phyloP scores from a whole-genome alignment of 2,888 invertebrate genomes.

The Dynastes tityus region DNA sequence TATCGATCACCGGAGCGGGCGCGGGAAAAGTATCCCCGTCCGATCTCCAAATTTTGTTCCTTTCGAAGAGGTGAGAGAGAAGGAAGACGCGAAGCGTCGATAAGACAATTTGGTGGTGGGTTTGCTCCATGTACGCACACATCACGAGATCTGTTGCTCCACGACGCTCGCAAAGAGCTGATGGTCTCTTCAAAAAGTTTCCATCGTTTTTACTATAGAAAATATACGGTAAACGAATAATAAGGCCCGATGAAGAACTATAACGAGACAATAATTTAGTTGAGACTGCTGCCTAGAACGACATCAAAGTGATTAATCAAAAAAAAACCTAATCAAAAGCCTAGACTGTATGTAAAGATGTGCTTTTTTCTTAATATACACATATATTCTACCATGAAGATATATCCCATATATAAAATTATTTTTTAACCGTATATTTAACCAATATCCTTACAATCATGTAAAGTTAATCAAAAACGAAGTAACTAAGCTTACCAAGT shows the following conservation, averaged over 20 bases:
- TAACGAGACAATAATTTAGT: slow-evolving; percentile 38
- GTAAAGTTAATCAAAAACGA: slow-evolving; percentile 24
- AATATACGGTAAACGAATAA: slow-evolving; percentile 17
- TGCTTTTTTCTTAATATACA: slow-evolving; percentile 31
- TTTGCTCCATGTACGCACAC: slow-evolving; percentile 40
- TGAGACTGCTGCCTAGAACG: slow-evolving; percentile 30
- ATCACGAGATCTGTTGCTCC: slow-evolving; percentile 54
- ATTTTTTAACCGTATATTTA: slow-evolving; percentile 29
- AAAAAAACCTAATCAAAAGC: slow-evolving; percentile 15
- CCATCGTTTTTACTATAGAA: background rate
- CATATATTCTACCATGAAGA: slow-evolving; percentile 26
- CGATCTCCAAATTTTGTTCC: slow-evolving; percentile 65
- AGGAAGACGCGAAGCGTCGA: slow-evolving; percentile 59
- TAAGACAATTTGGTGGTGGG: slow-evolving; percentile 53
- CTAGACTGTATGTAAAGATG: slow-evolving; percentile 46
- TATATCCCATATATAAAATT: slow-evolving; percentile 4
- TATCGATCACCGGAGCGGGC: slow-evolving; percentile 63
- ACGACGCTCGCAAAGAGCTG: slow-evolving; percentile 31
- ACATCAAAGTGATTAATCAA: slow-evolving; percentile 37
- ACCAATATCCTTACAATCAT: slow-evolving; percentile 21
- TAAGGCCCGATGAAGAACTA: background rate
- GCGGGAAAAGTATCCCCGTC: slow-evolving; percentile 60
- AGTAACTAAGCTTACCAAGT: background rate
- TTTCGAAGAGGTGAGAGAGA: slow-evolving; percentile 55
- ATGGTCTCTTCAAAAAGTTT: slow-evolving; percentile 10